Conservation (phyloP, 2,888 invertebrate species). For the Plebejus anna region DNA sequence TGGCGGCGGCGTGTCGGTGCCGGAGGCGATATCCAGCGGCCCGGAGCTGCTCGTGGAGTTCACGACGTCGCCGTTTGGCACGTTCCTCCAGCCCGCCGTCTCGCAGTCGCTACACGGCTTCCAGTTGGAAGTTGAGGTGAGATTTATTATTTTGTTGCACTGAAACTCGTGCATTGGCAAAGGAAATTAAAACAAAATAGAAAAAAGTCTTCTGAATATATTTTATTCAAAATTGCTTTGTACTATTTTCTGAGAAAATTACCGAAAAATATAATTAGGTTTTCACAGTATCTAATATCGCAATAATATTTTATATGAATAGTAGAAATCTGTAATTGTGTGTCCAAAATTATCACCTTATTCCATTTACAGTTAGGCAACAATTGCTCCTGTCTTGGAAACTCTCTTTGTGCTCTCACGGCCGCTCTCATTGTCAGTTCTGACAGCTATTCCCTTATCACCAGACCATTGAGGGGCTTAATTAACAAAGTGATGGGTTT, state of each 20-base stretch:
- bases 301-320: too few relatives aligned
- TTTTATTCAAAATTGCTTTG: too few relatives aligned
- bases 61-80: constrained; percentile 93
- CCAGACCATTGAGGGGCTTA: not conserved
- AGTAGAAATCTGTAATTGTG: not conserved
- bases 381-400: not conserved
- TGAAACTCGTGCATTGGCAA: not conserved
- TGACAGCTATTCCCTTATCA: constrained; percentile 8
- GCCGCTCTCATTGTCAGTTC: not conserved
- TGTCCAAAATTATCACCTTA: not conserved
- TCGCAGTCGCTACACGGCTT: constrained; percentile 91
- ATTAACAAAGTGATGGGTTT: constrained; percentile 9
- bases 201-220: too few relatives aligned
- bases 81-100: constrained; percentile 90
- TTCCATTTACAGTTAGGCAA: not conserved
- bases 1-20: constrained; percentile 92
- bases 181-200: not conserved
- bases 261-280: not conserved
- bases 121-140: constrained; percentile 89
- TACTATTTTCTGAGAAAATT: not conserved
- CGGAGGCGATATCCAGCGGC: constrained; percentile 91
- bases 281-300: too few relatives aligned
- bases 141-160: constrained; percentile 25
- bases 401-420: not conserved
- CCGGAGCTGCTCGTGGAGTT: constrained; percentile 94